Percentiles rank a stretch among this genome's conserved stretches.
Conservation (phyloP, 2,113 vertebrate genomes). For the Pseudois nayaur region DNA sequence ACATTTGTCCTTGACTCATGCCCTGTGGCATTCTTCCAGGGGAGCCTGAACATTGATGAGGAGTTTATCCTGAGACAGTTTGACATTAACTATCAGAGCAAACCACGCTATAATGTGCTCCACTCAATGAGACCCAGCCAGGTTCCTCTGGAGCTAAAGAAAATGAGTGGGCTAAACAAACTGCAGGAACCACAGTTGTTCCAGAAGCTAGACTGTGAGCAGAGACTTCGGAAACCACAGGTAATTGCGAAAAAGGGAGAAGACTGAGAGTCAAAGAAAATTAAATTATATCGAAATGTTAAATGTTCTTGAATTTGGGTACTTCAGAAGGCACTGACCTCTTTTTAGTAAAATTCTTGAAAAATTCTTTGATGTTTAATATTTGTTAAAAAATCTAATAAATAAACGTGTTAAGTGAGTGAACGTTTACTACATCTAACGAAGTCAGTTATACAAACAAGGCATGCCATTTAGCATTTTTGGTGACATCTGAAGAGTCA, state of each 20-base stretch:
- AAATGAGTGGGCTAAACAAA: neutral
- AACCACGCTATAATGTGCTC: neutral
- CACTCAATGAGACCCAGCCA: slow-evolving; percentile 2
- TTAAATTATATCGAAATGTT: neutral
- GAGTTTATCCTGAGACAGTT: slow-evolving; percentile 73
- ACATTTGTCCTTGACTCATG: neutral
- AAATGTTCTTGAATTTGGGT: neutral
- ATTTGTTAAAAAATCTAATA: neutral
- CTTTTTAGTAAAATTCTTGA: neutral
- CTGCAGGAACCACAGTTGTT: neutral
- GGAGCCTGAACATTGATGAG: slow-evolving; percentile 67
- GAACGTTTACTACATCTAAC: neutral
- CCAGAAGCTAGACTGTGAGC: neutral
- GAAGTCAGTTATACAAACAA: neutral
- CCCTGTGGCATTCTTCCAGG: slow-evolving; percentile 38
- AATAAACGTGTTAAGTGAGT: slow-evolving; percentile 1
- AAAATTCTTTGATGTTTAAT: neutral
- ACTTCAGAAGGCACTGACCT: neutral
- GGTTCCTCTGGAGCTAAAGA: slow-evolving; percentile 42
- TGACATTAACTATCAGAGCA: slow-evolving; percentile 61
- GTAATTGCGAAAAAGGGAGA: slow-evolving; percentile 13
- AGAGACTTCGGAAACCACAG: neutral
- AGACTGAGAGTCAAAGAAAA: neutral
- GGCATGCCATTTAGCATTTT: neutral
- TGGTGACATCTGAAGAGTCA: neutral